A percentile compares a stretch with the other conserved stretches of the same genome.
These are phyloP conservation scores for Nibea coibor DNA, from an alignment of 2,113 vertebrate species.

Conservation along the genomic window DNA sequence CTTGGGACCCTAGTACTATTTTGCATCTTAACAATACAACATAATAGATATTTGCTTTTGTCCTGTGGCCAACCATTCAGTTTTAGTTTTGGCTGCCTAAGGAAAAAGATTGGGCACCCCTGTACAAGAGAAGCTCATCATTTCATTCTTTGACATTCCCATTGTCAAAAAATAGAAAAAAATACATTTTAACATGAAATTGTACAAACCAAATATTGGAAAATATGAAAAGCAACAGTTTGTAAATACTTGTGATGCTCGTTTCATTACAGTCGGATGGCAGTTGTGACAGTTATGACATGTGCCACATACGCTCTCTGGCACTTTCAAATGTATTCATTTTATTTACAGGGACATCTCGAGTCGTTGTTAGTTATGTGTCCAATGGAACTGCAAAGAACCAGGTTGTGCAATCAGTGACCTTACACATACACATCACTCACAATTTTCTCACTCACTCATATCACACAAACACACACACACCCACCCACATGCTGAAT, in stretches of 20 bases:
- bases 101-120: too few species aligned
- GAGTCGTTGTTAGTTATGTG: not conserved
- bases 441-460: constrained; percentile 41
- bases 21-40: too few species aligned
- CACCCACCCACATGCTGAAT: constrained; percentile 54
- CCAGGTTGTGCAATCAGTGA: constrained; percentile 41
- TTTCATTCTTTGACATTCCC: not conserved
- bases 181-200: too few species aligned
- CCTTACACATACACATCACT: constrained; percentile 31
- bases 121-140: not conserved
- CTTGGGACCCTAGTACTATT: too few species aligned
- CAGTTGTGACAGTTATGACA: not conserved
- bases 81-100: too few species aligned
- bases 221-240: not conserved
- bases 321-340: not conserved
- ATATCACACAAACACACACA: constrained; percentile 51
- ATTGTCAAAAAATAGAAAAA: not conserved
- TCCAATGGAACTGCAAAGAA: constrained; percentile 20
- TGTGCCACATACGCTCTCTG: not conserved
- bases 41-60: too few species aligned
- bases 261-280: not conserved
- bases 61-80: too few species aligned
- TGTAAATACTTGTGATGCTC: too few species aligned
- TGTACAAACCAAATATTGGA: not conserved
- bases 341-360: constrained; percentile 37